Percentiles rank a stretch among this genome's conserved stretches.
These are phyloP conservation scores for Trachelus stipa DNA, from an alignment of 2,888 invertebrate genomes.

Conservation along the genomic window DNA sequence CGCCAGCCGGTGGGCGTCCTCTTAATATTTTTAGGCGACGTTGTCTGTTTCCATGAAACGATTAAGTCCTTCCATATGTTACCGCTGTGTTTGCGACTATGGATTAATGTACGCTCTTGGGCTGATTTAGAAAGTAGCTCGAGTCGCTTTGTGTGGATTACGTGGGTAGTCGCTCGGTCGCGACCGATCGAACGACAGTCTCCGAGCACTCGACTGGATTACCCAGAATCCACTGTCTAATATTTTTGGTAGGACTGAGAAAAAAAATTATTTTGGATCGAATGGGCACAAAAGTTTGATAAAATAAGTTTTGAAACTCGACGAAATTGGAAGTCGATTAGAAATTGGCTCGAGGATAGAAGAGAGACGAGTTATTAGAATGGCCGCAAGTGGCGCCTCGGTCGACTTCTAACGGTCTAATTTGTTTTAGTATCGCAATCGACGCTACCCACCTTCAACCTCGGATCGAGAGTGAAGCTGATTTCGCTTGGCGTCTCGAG, in stretches of 20 bases:
- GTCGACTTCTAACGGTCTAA: not conserved
- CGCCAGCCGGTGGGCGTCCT: not conserved
- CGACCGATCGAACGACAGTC: not conserved
- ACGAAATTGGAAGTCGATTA: not conserved
- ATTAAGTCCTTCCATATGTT: not conserved
- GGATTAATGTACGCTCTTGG: not conserved
- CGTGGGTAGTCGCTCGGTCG: not conserved
- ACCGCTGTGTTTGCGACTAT: not conserved
- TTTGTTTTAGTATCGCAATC: not conserved
- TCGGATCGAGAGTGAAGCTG: not conserved
- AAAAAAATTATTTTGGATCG: not conserved
- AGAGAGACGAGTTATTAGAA: not conserved
- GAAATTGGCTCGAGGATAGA: not conserved
- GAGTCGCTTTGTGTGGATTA: not conserved
- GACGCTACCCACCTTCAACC: not conserved
- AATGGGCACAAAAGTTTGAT: not conserved
- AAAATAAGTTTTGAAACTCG: not conserved
- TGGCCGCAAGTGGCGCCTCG: not conserved
- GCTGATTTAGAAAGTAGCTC: not conserved
- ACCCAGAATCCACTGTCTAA: not conserved
- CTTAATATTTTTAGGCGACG: not conserved
- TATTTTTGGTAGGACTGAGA: not conserved
- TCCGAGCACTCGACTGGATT: not conserved
- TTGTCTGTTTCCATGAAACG: not conserved
- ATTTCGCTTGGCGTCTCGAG: not conserved